These are phyloP conservation scores for Ganaspis sp. DNA, from an alignment of 1,140 invertebrate genomes.

Conservation along the genomic window DNA sequence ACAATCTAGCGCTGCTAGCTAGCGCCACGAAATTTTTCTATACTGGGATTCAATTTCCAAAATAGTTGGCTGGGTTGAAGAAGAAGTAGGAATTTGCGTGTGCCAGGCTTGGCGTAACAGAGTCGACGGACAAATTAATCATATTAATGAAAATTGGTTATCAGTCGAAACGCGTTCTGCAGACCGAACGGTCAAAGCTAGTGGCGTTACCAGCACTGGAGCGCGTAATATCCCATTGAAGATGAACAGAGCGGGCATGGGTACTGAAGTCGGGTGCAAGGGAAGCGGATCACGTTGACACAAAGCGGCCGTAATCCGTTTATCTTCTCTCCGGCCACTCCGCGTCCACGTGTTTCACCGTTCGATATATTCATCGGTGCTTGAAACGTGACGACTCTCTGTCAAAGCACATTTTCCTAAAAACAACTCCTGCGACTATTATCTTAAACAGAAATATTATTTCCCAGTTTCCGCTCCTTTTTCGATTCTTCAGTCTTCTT, in stretches of 20 bases:
- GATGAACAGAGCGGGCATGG: slow-evolving; percentile 51
- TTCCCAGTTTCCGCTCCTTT: too few relatives aligned
- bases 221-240: slow-evolving; percentile 72
- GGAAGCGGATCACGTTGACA: slow-evolving; percentile 73
- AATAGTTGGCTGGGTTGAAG: background rate
- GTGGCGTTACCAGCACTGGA: slow-evolving; percentile 65
- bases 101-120: background rate
- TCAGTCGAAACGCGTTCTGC: slow-evolving; percentile 64
- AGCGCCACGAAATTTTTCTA: too few relatives aligned
- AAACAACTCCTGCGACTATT: background rate
- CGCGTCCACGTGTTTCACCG: slow-evolving; percentile 68
- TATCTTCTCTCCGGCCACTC: slow-evolving; percentile 74
- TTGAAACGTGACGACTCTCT: slow-evolving; percentile 4
- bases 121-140: slow-evolving; percentile 55
- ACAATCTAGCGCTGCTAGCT: too few relatives aligned
- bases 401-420: background rate
- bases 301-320: slow-evolving; percentile 73
- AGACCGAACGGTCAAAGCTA: slow-evolving; percentile 52
- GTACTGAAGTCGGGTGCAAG: slow-evolving; percentile 61
- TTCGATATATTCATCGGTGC: slow-evolving; percentile 30
- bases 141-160: slow-evolving; percentile 75
- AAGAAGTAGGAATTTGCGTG: slow-evolving; percentile 13
- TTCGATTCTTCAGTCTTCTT: too few relatives aligned
- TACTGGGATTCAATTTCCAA: too few relatives aligned
- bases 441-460: background rate